Conservation (phyloP, 2,113 vertebrate species). For the Pao palembangensis region DNA sequence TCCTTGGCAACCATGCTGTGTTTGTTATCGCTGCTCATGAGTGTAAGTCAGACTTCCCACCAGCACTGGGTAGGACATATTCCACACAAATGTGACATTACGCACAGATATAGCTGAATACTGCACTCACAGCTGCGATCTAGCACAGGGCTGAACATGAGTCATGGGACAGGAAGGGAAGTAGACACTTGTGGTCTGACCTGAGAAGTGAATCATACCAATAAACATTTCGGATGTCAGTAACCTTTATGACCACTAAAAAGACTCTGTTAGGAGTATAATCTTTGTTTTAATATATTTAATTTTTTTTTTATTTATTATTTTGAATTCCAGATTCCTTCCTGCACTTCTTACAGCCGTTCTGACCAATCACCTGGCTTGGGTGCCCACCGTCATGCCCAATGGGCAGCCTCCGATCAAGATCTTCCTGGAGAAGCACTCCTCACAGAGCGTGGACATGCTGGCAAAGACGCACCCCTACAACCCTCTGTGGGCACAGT, state of each 20-base stretch:
- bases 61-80: not conserved
- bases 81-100: conserved; percentile 8
- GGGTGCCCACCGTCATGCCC: conserved; percentile 99
- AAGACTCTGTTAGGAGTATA: no score
- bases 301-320: no score
- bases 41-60: conserved; percentile 27
- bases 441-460: conserved; percentile 95
- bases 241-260: not conserved
- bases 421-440: conserved; percentile 98
- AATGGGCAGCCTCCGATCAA: conserved; percentile 96
- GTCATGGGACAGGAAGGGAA: conserved; percentile 65
- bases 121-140: conserved; percentile 4
- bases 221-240: not conserved
- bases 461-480: conserved; percentile 97
- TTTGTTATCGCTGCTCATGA: not conserved
- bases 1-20: no score
- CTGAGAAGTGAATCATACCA: conserved; percentile 51
- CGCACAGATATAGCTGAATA: conserved; percentile 27
- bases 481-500: conserved; percentile 97
- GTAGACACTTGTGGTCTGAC: conserved; percentile 52
- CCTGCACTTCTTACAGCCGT: conserved; percentile 95
- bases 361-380: conserved; percentile 96
- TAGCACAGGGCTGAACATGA: conserved; percentile 25
- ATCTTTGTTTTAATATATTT: no score
- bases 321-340: conserved; percentile 84